A percentile compares a stretch with the other conserved stretches of the same genome.
Evolutionary conservation across 2,797 vertebrate genomes (phyloP).

Genomic region (Eulemur rubriventer): DNA sequence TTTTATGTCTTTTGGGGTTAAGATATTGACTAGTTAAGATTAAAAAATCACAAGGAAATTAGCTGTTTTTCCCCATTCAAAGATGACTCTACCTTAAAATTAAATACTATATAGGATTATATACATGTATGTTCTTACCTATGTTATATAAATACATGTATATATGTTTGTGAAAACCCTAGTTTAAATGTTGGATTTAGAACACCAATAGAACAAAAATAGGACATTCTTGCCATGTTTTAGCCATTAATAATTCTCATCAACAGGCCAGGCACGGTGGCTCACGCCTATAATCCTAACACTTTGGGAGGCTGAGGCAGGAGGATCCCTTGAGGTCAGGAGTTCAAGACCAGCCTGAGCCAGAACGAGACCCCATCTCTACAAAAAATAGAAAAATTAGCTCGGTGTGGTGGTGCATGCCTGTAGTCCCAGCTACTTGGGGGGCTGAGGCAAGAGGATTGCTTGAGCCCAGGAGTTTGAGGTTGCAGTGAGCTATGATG

Average conservation of each 20-base stretch:
- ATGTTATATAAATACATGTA: background rate
- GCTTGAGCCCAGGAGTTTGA: background rate
- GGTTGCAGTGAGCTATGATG: background rate
- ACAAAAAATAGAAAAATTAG: background rate
- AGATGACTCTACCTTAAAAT: conserved; percentile 44
- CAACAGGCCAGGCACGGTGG: background rate
- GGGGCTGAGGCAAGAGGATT: background rate
- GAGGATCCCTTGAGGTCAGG: background rate
- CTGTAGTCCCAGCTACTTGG: background rate
- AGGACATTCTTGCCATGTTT: conserved; percentile 4
- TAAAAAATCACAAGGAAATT: conserved; percentile 41
- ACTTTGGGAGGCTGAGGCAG: background rate
- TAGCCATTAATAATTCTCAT: conserved; percentile 27
- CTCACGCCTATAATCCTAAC: background rate
- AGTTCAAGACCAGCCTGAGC: background rate
- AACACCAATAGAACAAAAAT: conserved; percentile 4
- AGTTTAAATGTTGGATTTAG: conserved; percentile 51
- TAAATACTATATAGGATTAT: conserved; percentile 25
- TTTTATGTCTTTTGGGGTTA: conserved; percentile 24
- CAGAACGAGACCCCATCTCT: background rate
- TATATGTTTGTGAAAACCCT: conserved; percentile 21
- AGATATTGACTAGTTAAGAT: conserved; percentile 37
- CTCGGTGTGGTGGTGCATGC: background rate
- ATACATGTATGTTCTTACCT: background rate
- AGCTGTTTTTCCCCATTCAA: conserved; percentile 41